Evolutionary conservation across 2,888 invertebrate species (phyloP).

Genomic region (Emmelina monodactyla): DNA sequence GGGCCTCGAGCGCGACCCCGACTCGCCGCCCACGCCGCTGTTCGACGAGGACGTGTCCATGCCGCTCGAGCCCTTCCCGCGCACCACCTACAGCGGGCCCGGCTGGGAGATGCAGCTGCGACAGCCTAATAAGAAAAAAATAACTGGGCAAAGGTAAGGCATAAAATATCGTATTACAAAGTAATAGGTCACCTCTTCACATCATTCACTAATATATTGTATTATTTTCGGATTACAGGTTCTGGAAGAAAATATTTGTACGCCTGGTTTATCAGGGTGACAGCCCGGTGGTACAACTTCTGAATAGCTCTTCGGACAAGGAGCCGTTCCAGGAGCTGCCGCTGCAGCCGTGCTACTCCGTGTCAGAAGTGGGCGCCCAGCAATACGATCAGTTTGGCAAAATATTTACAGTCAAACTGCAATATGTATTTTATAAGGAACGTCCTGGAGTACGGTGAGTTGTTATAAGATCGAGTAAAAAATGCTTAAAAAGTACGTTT

Average conservation of each 20-base stretch:
- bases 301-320: constrained; percentile 82
- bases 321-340: constrained; percentile 96
- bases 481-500: no score
- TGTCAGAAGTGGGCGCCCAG: constrained; percentile 94
- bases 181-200: no score
- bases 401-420: constrained; percentile 97
- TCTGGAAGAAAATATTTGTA: constrained; percentile 97
- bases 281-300: constrained; percentile 85
- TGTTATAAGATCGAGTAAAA: no score
- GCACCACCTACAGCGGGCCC: constrained; percentile 76
- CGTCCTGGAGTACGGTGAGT: constrained; percentile 84
- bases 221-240: no score
- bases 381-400: constrained; percentile 99
- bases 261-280: constrained; percentile 80
- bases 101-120: constrained; percentile 98
- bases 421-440: constrained; percentile 98
- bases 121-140: constrained; percentile 96
- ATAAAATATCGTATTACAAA: no score
- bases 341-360: constrained; percentile 92
- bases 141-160: constrained; percentile 85
- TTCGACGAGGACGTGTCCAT: constrained; percentile 94
- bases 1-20: constrained; percentile 77
- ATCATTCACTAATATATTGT: no score
- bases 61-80: constrained; percentile 91
- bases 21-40: constrained; percentile 90